Percentiles rank a stretch among this genome's conserved stretches.
phyloP scores from a whole-genome alignment of 2,888 invertebrate genomes.

The Resseliella maxima region DNA sequence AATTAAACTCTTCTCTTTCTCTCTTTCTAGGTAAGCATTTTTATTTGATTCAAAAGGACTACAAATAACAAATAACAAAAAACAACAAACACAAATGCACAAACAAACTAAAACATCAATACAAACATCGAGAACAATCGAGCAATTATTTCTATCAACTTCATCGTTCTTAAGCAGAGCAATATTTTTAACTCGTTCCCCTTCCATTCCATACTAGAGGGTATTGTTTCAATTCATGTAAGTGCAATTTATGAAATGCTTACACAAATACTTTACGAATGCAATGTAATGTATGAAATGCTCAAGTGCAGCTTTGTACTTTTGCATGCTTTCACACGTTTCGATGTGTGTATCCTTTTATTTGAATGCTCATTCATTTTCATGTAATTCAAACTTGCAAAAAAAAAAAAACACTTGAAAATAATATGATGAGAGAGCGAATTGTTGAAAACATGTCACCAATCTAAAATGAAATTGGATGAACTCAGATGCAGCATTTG shows the following conservation, averaged over 20 bases:
- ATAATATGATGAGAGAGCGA: constrained; percentile 14
- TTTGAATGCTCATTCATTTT: not conserved
- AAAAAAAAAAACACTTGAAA: not conserved
- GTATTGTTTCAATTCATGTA: not conserved
- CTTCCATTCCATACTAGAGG: not conserved
- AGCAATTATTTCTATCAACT: not conserved
- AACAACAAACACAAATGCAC: not conserved
- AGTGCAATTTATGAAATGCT: not conserved
- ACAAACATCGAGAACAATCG: not conserved
- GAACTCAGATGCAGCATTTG: not conserved
- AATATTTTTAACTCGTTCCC: not conserved
- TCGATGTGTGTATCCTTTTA: not conserved
- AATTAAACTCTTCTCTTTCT: not conserved
- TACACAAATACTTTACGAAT: not conserved
- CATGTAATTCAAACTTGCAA: constrained; percentile 27
- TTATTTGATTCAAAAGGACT: not conserved
- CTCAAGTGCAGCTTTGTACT: constrained; percentile 24
- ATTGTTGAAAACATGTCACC: constrained; percentile 21
- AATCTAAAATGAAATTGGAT: not conserved
- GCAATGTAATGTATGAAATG: not conserved
- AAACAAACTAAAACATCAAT: not conserved
- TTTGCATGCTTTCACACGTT: not conserved
- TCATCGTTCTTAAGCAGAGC: not conserved
- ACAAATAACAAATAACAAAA: no score
- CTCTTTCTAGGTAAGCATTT: constrained; percentile 20